A percentile compares a stretch with the other conserved stretches of the same genome.
These are phyloP conservation scores for Tenthredo scrophulariae DNA, from an alignment of 2,888 invertebrate genomes.

Conservation along the genomic window DNA sequence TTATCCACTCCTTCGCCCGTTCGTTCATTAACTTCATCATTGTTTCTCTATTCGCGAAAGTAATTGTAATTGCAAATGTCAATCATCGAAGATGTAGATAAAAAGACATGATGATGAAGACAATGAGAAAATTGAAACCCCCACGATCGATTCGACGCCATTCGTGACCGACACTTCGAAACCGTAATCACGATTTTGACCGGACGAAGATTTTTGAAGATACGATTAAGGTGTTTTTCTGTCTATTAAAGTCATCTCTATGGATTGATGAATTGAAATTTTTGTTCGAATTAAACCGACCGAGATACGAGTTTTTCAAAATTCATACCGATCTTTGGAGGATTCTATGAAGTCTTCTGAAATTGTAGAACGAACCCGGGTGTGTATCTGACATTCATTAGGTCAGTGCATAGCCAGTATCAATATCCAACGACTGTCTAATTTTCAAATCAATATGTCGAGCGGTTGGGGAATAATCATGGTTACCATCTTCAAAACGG, in stretches of 20 bases:
- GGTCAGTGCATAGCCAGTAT: background rate
- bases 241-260: background rate
- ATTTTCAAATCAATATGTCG: background rate
- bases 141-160: background rate
- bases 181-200: background rate
- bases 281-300: background rate
- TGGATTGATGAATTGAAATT: background rate
- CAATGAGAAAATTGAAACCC: background rate
- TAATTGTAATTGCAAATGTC: background rate
- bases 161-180: background rate
- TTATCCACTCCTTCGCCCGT: background rate
- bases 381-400: background rate
- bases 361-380: background rate
- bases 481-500: background rate
- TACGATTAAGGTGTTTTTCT: background rate
- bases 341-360: background rate
- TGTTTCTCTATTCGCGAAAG: background rate
- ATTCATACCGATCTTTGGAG: background rate
- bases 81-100: background rate
- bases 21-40: background rate
- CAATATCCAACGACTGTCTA: background rate
- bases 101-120: background rate
- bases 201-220: background rate
- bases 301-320: background rate
- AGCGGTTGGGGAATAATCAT: background rate